Base-by-base conservation (phyloP, 2,797 vertebrate species). In the Ctenochaetus hawaiiensis region DNA sequence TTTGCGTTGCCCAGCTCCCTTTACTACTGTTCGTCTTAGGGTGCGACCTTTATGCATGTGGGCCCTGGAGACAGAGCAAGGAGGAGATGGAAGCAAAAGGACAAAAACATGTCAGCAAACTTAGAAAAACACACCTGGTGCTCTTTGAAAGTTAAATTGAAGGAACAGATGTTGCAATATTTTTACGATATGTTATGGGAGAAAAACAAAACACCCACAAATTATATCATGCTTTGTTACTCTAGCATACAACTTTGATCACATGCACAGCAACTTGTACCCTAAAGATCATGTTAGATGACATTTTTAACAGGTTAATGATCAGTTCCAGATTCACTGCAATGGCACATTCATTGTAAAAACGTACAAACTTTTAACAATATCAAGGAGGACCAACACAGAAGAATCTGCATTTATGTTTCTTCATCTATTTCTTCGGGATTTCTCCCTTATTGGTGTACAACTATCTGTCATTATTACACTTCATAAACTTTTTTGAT, bases 21-120 rank as follows among this genome's bases (percentile, higher is more conserved):
- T 96, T 95, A 96, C 95, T 92, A 95, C 95, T 56, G 96, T 96
- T 91, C 92, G 95, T 94, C 95, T 97, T 91, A 82, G 66, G 61
- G 83, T 85, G 60, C 62, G 75, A 68, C 72, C 77, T 88, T 90
- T 92, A 93, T 41, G 80, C 93, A 91, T 91, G 90, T 78, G 92
- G 78, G 85, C 89, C 85, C 94, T 95, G 37, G 5, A 65, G 18
- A 61, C 11, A 30, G 22, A 26, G 34, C 23, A 64, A 23, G 6
- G 44, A 34, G 0, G 53, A 30, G 20, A 10, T 8, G 22, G 47
- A 65, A 34, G 68, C 9, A 67, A 58, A 56, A 23, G 66, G 17
- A 69, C 8, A 7, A 53, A 51, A 30, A 60, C 2, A 61, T 13
- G 52, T 84, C 18, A 84, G 30, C 11, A 14, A 43, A 51, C 22